phyloP scores from a whole-genome alignment of 2,113 vertebrate genomes.

The Aplodontia rufa region DNA sequence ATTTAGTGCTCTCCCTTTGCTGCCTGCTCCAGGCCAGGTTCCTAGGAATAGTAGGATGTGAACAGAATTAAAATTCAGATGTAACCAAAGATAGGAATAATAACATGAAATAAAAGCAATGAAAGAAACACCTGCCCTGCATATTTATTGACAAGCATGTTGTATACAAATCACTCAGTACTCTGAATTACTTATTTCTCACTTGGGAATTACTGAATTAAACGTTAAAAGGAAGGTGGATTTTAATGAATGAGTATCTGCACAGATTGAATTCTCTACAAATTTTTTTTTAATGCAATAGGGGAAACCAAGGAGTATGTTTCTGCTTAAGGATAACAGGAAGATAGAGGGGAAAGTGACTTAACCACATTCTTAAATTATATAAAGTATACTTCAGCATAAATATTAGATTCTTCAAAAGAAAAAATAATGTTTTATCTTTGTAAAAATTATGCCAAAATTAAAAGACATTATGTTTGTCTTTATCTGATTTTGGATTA shows the following conservation, averaged over 20 bases:
- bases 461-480: not conserved
- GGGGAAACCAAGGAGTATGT: slow-evolving; percentile 52
- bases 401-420: slow-evolving; percentile 35
- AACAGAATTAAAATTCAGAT: slow-evolving; percentile 79
- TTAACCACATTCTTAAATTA: slow-evolving; percentile 57
- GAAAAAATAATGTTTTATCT: slow-evolving; percentile 41
- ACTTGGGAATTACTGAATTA: slow-evolving; percentile 65
- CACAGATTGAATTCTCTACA: slow-evolving; percentile 42
- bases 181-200: slow-evolving; percentile 63
- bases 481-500: not conserved
- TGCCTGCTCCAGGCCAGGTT: slow-evolving; percentile 82
- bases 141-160: slow-evolving; percentile 72
- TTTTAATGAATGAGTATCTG: slow-evolving; percentile 68
- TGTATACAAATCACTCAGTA: slow-evolving; percentile 73
- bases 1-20: slow-evolving; percentile 81
- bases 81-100: slow-evolving; percentile 52
- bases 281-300: slow-evolving; percentile 71
- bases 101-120: slow-evolving; percentile 29
- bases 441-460: not conserved
- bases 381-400: slow-evolving; percentile 7
- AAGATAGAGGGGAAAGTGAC: slow-evolving; percentile 38
- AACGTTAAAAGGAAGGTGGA: slow-evolving; percentile 73
- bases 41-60: slow-evolving; percentile 69
- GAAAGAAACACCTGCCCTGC: not conserved
- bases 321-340: slow-evolving; percentile 51